phyloP scores from a whole-genome alignment of 2,888 invertebrate genomes.

The Caenorhabditis sp. region DNA sequence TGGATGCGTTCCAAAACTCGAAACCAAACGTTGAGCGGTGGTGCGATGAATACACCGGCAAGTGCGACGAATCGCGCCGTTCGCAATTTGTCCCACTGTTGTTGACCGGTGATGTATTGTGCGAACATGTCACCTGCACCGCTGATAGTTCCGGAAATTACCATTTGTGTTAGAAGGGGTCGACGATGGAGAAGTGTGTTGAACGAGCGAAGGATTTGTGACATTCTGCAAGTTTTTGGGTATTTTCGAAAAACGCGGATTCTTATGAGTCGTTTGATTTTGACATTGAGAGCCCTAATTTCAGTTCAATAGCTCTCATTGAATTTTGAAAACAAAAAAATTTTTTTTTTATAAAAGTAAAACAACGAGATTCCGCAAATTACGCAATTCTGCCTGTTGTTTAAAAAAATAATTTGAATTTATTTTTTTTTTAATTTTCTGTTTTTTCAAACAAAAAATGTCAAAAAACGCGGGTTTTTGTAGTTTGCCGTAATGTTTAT shows the following conservation, averaged over 20 bases:
- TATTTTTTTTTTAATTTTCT: background rate
- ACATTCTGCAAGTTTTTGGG: background rate
- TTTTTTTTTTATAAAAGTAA: background rate
- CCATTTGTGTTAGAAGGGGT: conserved; percentile 31
- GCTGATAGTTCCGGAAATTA: conserved; percentile 48
- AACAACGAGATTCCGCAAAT: background rate
- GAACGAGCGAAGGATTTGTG: conserved; percentile 5
- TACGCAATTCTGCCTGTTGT: background rate
- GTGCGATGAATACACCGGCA: conserved; percentile 57
- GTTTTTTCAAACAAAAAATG: no score
- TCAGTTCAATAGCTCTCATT: no score
- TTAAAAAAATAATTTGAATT: background rate
- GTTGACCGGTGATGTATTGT: conserved; percentile 44
- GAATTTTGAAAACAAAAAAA: no score
- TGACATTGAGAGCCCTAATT: no score
- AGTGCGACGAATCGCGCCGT: conserved; percentile 58
- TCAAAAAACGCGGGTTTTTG: no score
- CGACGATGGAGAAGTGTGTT: conserved; percentile 19
- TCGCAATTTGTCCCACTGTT: conserved; percentile 45
- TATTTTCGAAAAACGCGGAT: no score
- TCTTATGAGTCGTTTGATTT: no score
- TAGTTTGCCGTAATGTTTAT: background rate
- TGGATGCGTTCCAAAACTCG: conserved; percentile 49
- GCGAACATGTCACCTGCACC: conserved; percentile 54
- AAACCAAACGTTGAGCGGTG: conserved; percentile 56